A percentile compares a stretch with the other conserved stretches of the same genome.
Conservation (phyloP, 2,113 vertebrate species). For the Ictalurus punctatus region DNA sequence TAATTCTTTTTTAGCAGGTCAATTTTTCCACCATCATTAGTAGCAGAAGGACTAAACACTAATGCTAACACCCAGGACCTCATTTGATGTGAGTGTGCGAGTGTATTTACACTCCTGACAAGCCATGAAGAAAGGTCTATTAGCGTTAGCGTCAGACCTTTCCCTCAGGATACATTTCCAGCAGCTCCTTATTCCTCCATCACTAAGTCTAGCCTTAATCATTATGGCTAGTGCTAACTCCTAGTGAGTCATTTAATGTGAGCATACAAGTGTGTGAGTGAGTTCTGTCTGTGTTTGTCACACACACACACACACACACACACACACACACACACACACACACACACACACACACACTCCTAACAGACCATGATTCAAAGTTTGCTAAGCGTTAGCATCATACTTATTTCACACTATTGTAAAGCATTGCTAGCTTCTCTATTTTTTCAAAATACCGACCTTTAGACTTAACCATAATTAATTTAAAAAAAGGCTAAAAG, state of each 20-base stretch:
- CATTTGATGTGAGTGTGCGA: constrained; percentile 9
- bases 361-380: not conserved
- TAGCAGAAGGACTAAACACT: not conserved
- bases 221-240: constrained; percentile 39
- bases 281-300: not conserved
- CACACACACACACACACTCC: not conserved
- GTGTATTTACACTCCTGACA: constrained; percentile 39
- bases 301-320: constrained; percentile 4
- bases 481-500: not conserved
- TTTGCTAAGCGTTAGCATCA: not conserved
- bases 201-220: constrained; percentile 41
- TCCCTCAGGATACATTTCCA: constrained; percentile 26
- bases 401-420: not conserved
- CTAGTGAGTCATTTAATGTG: constrained; percentile 5
- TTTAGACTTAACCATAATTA: not conserved
- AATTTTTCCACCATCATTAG: not conserved
- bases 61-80: constrained; percentile 3
- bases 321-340: not conserved
- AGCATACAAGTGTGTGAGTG: constrained; percentile 1
- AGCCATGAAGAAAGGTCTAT: constrained; percentile 43
- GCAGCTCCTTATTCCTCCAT: constrained; percentile 51
- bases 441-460: not conserved
- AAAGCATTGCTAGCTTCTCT: not conserved
- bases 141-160: constrained; percentile 4
- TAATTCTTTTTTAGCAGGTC: not conserved